phyloP scores from a whole-genome alignment of 2,797 vertebrate species.

The Mormyrops attenuatus region DNA sequence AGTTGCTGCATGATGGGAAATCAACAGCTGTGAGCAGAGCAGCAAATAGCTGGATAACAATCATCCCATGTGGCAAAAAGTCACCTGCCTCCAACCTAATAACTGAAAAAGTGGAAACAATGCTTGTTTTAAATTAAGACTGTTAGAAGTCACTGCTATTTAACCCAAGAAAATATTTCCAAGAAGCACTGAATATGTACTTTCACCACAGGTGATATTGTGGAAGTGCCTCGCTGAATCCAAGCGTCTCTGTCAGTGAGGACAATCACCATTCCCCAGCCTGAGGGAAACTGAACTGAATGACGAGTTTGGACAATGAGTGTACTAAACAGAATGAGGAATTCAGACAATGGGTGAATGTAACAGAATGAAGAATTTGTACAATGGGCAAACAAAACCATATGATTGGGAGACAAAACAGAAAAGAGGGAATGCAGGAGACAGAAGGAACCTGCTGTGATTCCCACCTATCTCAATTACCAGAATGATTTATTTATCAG shows the following conservation, averaged over 20 bases:
- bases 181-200: neutral
- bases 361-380: neutral
- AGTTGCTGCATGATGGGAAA: constrained; percentile 16
- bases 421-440: neutral
- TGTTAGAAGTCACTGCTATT: neutral
- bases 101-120: neutral
- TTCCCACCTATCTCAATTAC: constrained; percentile 27
- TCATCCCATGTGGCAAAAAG: neutral
- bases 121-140: neutral
- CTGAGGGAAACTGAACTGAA: neutral
- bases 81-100: neutral
- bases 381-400: constrained; percentile 1
- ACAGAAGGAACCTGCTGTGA: neutral
- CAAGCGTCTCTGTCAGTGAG: neutral
- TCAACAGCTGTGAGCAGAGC: constrained; percentile 13
- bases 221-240: neutral
- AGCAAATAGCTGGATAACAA: neutral
- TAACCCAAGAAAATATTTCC: neutral
- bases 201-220: neutral
- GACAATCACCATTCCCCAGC: neutral
- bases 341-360: neutral
- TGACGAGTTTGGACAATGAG: neutral
- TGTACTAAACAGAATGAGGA: neutral
- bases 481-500: constrained; percentile 13
- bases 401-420: neutral